Evolutionary conservation across 2,888 invertebrate genomes (phyloP).

Genomic region (Caprella mutica): DNA sequence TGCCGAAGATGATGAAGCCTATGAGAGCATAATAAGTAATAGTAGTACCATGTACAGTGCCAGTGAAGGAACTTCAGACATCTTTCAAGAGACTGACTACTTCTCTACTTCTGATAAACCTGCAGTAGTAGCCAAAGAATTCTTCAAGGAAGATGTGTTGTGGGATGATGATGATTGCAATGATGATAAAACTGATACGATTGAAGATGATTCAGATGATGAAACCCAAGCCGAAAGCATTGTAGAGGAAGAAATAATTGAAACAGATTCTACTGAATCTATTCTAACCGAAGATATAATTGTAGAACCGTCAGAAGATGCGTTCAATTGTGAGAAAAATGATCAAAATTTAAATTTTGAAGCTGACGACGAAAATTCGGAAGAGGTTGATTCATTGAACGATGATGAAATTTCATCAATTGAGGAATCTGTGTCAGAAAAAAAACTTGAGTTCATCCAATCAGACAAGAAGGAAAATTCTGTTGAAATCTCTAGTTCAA

Average conservation of each 20-base stretch:
- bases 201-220: not conserved
- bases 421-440: not conserved
- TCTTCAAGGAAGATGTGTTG: slow-evolving; percentile 16
- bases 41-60: slow-evolving; percentile 26
- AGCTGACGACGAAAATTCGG: not conserved
- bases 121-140: not conserved
- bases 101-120: too few species aligned
- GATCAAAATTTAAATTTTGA: slow-evolving; percentile 1
- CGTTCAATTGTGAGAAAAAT: not conserved
- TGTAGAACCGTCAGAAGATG: not conserved
- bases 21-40: slow-evolving; percentile 18
- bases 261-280: not conserved
- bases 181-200: not conserved
- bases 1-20: slow-evolving; percentile 18
- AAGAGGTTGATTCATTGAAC: not conserved
- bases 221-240: slow-evolving; percentile 4
- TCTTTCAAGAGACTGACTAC: too few species aligned
- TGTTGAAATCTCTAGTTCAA: not conserved
- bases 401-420: not conserved
- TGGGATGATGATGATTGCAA: slow-evolving; percentile 5
- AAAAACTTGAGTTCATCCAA: not conserved
- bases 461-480: not conserved
- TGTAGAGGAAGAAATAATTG: slow-evolving; percentile 11
- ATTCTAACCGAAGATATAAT: not conserved
- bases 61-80: slow-evolving; percentile 26